Percentiles rank a stretch among this genome's conserved stretches.
Conservation (phyloP, 2,888 invertebrate species). For the Hydroisotoma schaefferi region DNA sequence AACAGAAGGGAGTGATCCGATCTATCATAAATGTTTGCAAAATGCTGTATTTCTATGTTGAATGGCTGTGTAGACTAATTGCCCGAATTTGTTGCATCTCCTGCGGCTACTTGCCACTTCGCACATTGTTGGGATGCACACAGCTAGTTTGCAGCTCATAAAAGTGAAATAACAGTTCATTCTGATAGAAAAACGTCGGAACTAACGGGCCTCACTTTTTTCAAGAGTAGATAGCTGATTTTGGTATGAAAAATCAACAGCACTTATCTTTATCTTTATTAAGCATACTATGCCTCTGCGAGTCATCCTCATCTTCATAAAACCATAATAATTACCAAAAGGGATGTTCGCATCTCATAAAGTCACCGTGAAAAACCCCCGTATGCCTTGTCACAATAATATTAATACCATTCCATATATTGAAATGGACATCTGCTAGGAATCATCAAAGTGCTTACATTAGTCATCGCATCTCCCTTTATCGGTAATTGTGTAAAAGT, state of each 20-base stretch:
- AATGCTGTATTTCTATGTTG: no score
- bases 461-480: conserved; percentile 2
- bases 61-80: conserved; percentile 5
- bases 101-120: no score
- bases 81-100: conserved; percentile 4
- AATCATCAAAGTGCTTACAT: background rate
- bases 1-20: no score
- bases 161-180: conserved; percentile 1
- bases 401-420: no score
- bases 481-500: conserved; percentile 5
- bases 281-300: no score
- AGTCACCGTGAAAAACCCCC: background rate
- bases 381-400: no score
- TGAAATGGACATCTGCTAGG: background rate
- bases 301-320: background rate
- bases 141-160: background rate
- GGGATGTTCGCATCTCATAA: conserved; percentile 1
- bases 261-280: no score
- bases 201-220: background rate
- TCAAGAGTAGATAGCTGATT: no score
- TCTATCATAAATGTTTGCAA: no score
- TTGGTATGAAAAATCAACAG: no score
- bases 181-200: background rate
- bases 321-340: background rate
- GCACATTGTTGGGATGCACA: no score